A percentile compares a stretch with the other conserved stretches of the same genome.
Evolutionary conservation across 2,113 vertebrate species (phyloP).

Genomic region (Raphicerus campestris): DNA sequence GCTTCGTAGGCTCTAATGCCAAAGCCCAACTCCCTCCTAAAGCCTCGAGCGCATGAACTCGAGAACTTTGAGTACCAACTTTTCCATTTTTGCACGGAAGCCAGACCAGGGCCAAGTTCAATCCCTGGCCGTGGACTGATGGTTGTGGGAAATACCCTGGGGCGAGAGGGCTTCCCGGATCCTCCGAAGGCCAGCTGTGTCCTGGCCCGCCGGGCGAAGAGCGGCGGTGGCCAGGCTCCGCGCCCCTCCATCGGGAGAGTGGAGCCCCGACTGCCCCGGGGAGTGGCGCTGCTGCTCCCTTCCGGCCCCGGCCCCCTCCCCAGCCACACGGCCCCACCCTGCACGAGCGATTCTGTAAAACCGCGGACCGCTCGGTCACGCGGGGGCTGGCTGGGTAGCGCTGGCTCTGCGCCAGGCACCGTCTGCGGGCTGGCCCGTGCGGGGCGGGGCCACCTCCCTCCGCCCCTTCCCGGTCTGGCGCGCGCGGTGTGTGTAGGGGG

Average conservation of each 20-base stretch:
- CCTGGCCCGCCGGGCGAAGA: background rate
- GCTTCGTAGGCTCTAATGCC: background rate
- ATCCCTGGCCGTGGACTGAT: background rate
- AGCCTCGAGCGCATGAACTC: background rate
- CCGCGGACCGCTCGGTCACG: background rate
- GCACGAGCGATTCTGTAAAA: background rate
- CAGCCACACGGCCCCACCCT: background rate
- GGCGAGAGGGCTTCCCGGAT: background rate
- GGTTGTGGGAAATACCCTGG: background rate
- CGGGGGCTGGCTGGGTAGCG: background rate
- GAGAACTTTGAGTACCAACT: slow-evolving; percentile 35
- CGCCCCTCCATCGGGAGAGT: background rate
- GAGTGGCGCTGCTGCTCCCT: background rate
- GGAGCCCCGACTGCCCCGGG: background rate
- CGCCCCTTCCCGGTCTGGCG: background rate
- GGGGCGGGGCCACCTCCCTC: slow-evolving; percentile 58
- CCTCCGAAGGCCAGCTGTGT: background rate
- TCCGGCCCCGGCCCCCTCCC: background rate
- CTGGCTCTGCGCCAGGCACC: background rate
- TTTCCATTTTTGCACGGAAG: background rate
- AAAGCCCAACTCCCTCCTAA: background rate
- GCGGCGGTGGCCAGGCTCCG: background rate
- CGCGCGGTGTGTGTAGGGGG: background rate
- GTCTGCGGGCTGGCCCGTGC: background rate
- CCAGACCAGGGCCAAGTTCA: background rate